Conservation (phyloP, 2,113 vertebrate genomes). For the Mobula hypostoma region DNA sequence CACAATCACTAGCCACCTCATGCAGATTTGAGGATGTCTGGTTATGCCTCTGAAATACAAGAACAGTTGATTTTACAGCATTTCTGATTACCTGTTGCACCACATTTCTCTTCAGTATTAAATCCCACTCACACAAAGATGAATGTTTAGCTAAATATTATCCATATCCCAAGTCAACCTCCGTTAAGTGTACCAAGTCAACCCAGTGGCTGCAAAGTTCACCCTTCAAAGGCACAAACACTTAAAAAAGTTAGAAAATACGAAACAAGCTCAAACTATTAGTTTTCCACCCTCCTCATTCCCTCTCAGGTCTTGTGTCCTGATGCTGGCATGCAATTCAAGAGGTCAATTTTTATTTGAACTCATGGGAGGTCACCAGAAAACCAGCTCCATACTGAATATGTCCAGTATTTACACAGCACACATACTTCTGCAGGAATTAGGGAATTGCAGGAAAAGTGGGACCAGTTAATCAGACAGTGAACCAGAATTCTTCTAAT, state of each 20-base stretch:
- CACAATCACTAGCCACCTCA: conserved; percentile 87
- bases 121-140: neutral
- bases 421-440: neutral
- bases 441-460: neutral
- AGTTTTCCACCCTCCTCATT: no score
- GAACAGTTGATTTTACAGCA: neutral
- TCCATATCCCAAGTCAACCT: neutral
- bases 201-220: neutral
- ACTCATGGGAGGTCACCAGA: neutral
- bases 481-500: neutral
- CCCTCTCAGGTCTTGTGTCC: neutral
- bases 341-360: no score
- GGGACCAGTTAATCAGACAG: neutral
- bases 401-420: neutral
- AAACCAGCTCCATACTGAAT: no score
- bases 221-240: neutral
- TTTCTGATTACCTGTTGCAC: neutral
- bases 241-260: neutral
- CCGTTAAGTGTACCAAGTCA: neutral
- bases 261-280: neutral
- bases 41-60: conserved; percentile 74
- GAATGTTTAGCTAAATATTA: neutral
- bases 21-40: conserved; percentile 90
- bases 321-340: neutral
- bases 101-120: neutral